Percentiles rank a stretch among this genome's conserved stretches.
phyloP scores from a whole-genome alignment of 2,113 vertebrate species.

The Prolemur simus region DNA sequence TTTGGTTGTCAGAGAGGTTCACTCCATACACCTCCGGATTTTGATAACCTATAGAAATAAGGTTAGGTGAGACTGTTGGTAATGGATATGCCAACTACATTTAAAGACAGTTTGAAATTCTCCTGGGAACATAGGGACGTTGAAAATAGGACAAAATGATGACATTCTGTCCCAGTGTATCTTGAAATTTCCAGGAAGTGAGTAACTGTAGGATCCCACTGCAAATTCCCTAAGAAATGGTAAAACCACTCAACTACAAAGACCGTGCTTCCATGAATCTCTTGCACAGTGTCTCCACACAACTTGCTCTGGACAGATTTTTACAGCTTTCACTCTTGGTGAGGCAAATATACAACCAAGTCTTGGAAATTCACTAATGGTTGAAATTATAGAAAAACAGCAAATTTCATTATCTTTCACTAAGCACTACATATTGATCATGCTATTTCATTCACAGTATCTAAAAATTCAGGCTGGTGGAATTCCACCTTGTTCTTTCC shows the following conservation, averaged over 20 bases:
- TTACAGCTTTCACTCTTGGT: neutral
- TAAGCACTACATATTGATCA: neutral
- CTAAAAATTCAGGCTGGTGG: neutral
- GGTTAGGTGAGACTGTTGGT: neutral
- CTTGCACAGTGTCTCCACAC: neutral
- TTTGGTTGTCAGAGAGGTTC: neutral
- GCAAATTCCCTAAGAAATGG: neutral
- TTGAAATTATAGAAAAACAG: neutral
- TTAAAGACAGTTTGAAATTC: neutral
- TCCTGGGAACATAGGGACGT: too few relatives aligned
- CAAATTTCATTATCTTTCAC: neutral
- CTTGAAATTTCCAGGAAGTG: neutral
- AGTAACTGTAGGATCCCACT: neutral
- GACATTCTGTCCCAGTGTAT: neutral
- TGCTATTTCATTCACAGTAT: neutral
- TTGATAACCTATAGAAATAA: neutral
- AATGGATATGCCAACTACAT: neutral
- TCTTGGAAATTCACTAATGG: neutral
- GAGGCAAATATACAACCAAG: neutral
- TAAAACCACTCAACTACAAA: neutral
- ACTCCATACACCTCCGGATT: neutral
- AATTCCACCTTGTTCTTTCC: neutral
- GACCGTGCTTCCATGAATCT: neutral
- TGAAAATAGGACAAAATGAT: neutral
- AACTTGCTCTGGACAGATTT: neutral